Evolutionary conservation across 2,113 vertebrate genomes (phyloP).

Genomic region (Chascanopsetta lugubris): DNA sequence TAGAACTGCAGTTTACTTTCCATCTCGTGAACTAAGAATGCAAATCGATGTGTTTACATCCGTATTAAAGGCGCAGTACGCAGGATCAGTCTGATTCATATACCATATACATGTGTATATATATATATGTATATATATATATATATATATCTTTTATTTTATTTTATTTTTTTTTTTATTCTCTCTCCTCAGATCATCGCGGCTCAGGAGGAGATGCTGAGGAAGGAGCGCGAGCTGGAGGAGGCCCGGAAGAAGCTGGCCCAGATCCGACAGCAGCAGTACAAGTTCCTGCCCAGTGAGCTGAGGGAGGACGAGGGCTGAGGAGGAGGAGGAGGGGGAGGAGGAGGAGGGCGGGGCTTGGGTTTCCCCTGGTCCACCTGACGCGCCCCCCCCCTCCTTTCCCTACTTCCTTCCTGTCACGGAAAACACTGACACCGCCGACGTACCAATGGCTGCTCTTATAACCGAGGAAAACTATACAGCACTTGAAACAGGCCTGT

Average conservation of each 20-base stretch:
- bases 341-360: neutral
- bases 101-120: no score
- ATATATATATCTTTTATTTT: no score
- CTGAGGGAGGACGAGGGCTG: conserved; percentile 94
- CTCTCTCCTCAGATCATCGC: conserved; percentile 90
- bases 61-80: no score
- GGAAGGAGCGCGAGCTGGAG: conserved; percentile 96
- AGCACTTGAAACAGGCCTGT: conserved; percentile 76
- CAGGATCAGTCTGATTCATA: no score
- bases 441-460: conserved; percentile 48
- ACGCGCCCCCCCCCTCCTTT: no score
- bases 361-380: no score
- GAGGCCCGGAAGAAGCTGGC: conserved; percentile 97
- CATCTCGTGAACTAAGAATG: no score
- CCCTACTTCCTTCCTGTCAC: no score
- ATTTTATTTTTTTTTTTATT: conserved; percentile 34
- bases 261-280: conserved; percentile 99
- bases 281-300: conserved; percentile 96
- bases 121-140: no score
- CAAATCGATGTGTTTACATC: no score
- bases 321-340: conserved; percentile 20
- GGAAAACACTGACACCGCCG: conserved; percentile 30
- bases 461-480: conserved; percentile 58
- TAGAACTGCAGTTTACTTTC: no score
- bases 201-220: conserved; percentile 98